Evolutionary conservation across 2,888 invertebrate genomes (phyloP).

Genomic region (Timandra comae): DNA sequence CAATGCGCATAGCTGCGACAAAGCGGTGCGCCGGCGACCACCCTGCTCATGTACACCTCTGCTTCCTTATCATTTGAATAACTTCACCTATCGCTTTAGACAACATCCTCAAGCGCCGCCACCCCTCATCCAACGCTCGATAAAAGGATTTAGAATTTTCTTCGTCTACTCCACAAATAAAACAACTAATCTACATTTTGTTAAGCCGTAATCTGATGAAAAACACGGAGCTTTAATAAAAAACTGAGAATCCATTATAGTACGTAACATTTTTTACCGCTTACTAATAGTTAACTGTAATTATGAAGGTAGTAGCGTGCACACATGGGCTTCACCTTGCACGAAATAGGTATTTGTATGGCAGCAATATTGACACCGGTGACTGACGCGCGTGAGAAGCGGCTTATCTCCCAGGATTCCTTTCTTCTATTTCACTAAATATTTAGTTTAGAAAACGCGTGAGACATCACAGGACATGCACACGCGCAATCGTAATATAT

Average conservation of each 20-base stretch:
- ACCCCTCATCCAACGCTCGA: constrained; percentile 8
- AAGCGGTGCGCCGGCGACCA: constrained; percentile 49
- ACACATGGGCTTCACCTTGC: no score
- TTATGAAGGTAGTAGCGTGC: no score
- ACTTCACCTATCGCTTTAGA: constrained; percentile 26
- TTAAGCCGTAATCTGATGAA: no score
- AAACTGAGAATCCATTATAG: no score
- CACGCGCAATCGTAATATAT: constrained; percentile 55
- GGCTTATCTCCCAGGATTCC: constrained; percentile 58
- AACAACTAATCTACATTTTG: no score
- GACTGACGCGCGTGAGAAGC: constrained; percentile 40
- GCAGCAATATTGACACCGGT: constrained; percentile 5
- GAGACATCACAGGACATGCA: constrained; percentile 38
- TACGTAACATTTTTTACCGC: no score
- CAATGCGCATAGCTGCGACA: constrained; percentile 68
- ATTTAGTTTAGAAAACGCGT: constrained; percentile 58
- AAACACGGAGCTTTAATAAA: no score
- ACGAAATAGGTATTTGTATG: no score
- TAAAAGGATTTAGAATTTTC: constrained; percentile 19
- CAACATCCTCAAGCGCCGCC: constrained; percentile 12
- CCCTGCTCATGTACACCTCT: constrained; percentile 41
- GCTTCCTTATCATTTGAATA: constrained; percentile 37
- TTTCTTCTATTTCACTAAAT: constrained; percentile 61
- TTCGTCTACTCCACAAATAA: constrained; percentile 18
- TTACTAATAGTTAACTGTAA: no score